Conservation (phyloP, 2,888 invertebrate species). For the Adineta ricciae region DNA sequence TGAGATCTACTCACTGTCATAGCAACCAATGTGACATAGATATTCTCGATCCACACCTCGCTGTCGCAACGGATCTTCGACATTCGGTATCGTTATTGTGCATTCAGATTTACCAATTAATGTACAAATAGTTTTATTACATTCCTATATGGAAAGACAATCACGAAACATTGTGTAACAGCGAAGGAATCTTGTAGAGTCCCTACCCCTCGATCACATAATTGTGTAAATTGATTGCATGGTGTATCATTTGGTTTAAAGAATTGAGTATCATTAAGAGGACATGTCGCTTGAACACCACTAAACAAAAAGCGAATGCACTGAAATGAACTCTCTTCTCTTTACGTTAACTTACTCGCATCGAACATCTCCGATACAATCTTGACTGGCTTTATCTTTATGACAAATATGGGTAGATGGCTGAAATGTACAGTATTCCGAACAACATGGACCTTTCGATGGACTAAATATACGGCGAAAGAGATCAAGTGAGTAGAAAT, state of each 20-base stretch:
- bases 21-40: conserved; percentile 88
- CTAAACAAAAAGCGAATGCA: too few relatives aligned
- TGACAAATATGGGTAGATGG: conserved; percentile 87
- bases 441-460: conserved; percentile 92
- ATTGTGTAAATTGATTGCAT: conserved; percentile 86
- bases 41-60: conserved; percentile 59
- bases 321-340: too few relatives aligned
- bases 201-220: conserved; percentile 84
- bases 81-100: neutral
- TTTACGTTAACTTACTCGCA: neutral
- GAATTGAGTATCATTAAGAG: conserved; percentile 60
- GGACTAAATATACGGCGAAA: conserved; percentile 58
- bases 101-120: neutral
- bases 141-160: neutral
- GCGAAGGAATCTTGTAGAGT: neutral
- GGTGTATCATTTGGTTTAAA: conserved; percentile 74
- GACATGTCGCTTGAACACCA: conserved; percentile 67
- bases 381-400: conserved; percentile 58
- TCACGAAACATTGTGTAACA: neutral
- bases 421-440: conserved; percentile 71
- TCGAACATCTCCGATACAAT: conserved; percentile 32
- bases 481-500: neutral
- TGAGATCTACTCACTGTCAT: neutral
- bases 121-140: conserved; percentile 34
- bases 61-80: conserved; percentile 61